phyloP scores from a whole-genome alignment of 1,140 invertebrate species.

The Dendrolimus punctatus region DNA sequence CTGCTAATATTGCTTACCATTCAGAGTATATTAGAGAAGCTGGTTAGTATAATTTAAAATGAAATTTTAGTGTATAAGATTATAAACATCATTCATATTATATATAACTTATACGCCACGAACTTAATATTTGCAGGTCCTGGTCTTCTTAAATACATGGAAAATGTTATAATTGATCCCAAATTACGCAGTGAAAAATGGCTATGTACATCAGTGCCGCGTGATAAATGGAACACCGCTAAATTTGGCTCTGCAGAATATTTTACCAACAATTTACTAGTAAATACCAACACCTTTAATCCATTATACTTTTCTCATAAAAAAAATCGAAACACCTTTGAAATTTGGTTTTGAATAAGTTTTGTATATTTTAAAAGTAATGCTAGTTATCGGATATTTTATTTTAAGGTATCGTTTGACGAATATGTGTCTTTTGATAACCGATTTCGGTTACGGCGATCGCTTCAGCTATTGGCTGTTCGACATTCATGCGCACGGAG shows the following conservation, averaged over 20 bases:
- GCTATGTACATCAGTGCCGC: conserved; percentile 87
- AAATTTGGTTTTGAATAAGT: no score
- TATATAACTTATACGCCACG: background rate
- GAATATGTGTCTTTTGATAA: no score
- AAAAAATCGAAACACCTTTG: no score
- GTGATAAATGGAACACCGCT: conserved; percentile 78
- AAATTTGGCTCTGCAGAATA: conserved; percentile 87
- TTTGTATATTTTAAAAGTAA: no score
- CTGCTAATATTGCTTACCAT: conserved; percentile 87
- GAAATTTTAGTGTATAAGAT: background rate
- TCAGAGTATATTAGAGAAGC: conserved; percentile 83
- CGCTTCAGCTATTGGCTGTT: no score
- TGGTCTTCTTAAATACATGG: conserved; percentile 51
- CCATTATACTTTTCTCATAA: no score
- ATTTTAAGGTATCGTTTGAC: no score
- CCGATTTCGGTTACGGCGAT: no score
- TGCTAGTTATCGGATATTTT: no score
- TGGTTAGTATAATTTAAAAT: conserved; percentile 33
- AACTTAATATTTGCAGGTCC: conserved; percentile 1
- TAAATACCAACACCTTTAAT: conserved; percentile 4
- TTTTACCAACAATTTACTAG: conserved; percentile 89
- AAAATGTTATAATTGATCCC: conserved; percentile 76
- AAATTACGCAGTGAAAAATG: conserved; percentile 82
- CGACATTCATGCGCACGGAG: no score
- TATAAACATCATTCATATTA: background rate